Percentiles rank a stretch among this genome's conserved stretches.
Conservation (phyloP, 1,140 invertebrate genomes). For the Cylas formicarius region DNA sequence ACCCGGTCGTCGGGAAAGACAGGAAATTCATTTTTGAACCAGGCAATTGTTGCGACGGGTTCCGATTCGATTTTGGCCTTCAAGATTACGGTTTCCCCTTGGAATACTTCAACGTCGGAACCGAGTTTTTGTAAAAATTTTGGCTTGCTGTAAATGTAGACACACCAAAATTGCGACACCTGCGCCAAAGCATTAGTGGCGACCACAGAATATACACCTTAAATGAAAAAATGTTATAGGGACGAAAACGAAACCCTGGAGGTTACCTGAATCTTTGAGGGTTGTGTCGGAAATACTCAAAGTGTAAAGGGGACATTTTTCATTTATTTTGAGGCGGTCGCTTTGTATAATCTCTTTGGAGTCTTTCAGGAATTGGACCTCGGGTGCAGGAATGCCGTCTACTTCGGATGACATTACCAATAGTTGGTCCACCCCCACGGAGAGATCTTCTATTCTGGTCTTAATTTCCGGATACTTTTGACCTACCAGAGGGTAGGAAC, state of each 20-base stretch:
- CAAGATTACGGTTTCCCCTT: slow-evolving; percentile 11
- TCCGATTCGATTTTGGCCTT: slow-evolving; percentile 12
- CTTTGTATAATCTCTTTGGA: slow-evolving; percentile 6
- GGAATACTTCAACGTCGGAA: slow-evolving; percentile 5
- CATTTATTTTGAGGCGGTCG: slow-evolving; percentile 8
- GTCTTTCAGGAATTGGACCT: slow-evolving; percentile 18
- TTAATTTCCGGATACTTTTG: slow-evolving; percentile 18
- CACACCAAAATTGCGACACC: slow-evolving; percentile 15
- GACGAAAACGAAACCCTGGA: not conserved
- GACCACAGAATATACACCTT: slow-evolving; percentile 14
- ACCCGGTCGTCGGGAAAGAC: not conserved
- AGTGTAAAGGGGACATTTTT: slow-evolving; percentile 11
- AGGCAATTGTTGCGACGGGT: slow-evolving; percentile 10
- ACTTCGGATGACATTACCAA: slow-evolving; percentile 13
- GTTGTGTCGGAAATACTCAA: slow-evolving; percentile 9
- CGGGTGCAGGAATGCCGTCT: slow-evolving; percentile 15
- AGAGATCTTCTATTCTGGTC: slow-evolving; percentile 16
- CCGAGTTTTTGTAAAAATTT: slow-evolving; percentile 10
- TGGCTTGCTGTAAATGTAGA: slow-evolving; percentile 18
- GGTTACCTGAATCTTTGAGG: slow-evolving; percentile 11
- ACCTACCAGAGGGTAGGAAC: no score
- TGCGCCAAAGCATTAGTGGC: slow-evolving; percentile 14
- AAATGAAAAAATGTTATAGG: not conserved
- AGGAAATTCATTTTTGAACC: slow-evolving; percentile 10
- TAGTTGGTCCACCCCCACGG: slow-evolving; percentile 11